Conservation (phyloP, 2,113 vertebrate species). For the Rhinichthys klamathensis region DNA sequence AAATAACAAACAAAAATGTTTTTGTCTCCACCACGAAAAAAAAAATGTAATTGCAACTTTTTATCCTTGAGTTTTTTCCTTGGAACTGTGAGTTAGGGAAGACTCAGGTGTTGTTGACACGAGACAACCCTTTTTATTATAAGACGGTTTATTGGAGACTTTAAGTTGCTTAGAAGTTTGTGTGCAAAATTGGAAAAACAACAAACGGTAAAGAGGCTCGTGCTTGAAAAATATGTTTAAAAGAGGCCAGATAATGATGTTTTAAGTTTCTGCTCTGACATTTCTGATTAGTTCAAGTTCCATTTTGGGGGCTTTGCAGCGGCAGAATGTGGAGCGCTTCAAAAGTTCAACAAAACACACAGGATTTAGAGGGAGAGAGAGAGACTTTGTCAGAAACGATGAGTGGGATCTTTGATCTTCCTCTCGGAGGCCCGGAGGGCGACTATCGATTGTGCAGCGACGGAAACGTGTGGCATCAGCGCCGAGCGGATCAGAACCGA, state of each 20-base stretch:
- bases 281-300: constrained; percentile 41
- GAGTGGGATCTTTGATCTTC: constrained; percentile 59
- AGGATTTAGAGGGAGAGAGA: constrained; percentile 48
- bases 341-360: constrained; percentile 51
- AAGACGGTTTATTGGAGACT: background rate
- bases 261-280: constrained; percentile 41
- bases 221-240: background rate
- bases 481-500: constrained; percentile 42
- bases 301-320: background rate
- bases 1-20: too few species aligned
- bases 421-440: constrained; percentile 46
- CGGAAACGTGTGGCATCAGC: constrained; percentile 49
- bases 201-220: too few species aligned
- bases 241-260: constrained; percentile 34
- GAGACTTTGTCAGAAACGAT: constrained; percentile 54
- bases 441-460: constrained; percentile 56
- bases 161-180: background rate
- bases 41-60: too few species aligned
- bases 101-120: background rate
- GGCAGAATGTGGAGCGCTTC: constrained; percentile 43
- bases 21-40: too few species aligned
- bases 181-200: too few species aligned
- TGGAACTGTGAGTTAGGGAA: too few species aligned
- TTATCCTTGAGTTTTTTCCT: too few species aligned
- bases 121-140: background rate